Percentiles rank a stretch among this genome's conserved stretches.
These are phyloP conservation scores for Lethenteron reissneri DNA, from an alignment of 2,113 vertebrate genomes.

Conservation along the genomic window DNA sequence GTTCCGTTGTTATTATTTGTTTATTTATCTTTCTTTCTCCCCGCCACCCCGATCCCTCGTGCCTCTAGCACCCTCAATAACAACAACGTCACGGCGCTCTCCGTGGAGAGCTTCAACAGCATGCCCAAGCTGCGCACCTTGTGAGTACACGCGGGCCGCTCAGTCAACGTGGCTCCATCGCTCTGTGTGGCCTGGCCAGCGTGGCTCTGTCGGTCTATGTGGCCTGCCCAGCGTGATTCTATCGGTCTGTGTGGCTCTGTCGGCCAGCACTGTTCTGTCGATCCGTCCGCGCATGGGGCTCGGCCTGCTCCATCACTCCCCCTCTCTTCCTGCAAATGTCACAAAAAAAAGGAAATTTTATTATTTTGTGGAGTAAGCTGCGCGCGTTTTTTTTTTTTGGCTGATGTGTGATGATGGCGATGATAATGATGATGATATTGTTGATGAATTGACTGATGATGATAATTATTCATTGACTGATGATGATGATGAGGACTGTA, in stretches of 20 bases:
- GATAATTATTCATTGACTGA: too few species aligned
- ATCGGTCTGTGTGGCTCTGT: background rate
- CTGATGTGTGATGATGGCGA: too few species aligned
- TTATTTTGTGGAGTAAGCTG: too few species aligned
- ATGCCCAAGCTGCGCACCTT: constrained; percentile 97
- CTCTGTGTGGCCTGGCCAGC: background rate
- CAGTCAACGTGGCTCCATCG: too few species aligned
- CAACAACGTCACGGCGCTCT: constrained; percentile 88
- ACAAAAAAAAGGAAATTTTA: background rate
- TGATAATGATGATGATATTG: too few species aligned
- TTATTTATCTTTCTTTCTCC: constrained; percentile 7
- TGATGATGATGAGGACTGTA: too few species aligned
- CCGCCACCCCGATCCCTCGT: background rate
- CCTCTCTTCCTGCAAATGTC: background rate
- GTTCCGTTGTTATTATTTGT: background rate
- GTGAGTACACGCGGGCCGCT: constrained; percentile 34
- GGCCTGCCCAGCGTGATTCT: background rate
- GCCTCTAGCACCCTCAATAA: constrained; percentile 80
- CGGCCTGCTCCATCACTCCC: background rate
- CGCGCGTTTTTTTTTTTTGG: too few species aligned
- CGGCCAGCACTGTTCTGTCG: background rate
- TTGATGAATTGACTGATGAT: too few species aligned
- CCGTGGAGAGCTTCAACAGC: constrained; percentile 96
- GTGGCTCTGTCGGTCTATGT: constrained; percentile 4
- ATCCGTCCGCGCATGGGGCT: background rate